Base-by-base conservation (phyloP, 2,888 invertebrate genomes). In the Standfussiana lucernea region DNA sequence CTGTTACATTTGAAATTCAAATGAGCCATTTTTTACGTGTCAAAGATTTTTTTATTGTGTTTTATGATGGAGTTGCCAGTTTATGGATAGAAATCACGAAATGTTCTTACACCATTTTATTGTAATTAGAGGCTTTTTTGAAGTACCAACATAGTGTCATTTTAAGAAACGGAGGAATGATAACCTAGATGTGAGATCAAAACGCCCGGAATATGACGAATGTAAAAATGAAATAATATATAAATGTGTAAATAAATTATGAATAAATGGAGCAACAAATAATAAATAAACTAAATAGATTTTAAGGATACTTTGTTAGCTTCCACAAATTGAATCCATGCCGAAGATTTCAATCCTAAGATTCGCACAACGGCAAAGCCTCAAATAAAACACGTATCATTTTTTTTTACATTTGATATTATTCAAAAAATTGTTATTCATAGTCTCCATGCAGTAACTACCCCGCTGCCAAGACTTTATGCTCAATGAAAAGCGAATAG, bases 41-140 rank as follows among this genome's bases (percentile, higher is more conserved):
- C 74, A 85, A 73, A 62, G 59, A 75, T 75, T 72, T 86, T 86
- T 86, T 83, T 83, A 47, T 64, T 40, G 77, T 64, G 50, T 28
- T 37, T 67, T n/a, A 72, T 37, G 59, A 75, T 68, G n/a, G 42
- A 66, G 50, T n/a, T 45, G 42, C 2, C 24, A 13, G 62, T 68
- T 79, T 71, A 83, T 79, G 28, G 50, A 2, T 8, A n/a, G 8
- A 13, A 8, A 53, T 24, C 86, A 82, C 72, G 66, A 71, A 70
- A 24, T 70, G 13, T 62, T 37, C 8, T 68, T 50, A 37, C 32
- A 67, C 18, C 11, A 64, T 67, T 65, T 62, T 72, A 10, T 28
- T 35, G n/a, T n/a, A 21, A 15, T 15, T 8, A 18, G 6, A 45
- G 1, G 18, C 32, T 50, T 37, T 42, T 35, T 73, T 15, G 21